phyloP scores from a whole-genome alignment of 2,797 vertebrate genomes.

The Amphiprion clarkii region DNA sequence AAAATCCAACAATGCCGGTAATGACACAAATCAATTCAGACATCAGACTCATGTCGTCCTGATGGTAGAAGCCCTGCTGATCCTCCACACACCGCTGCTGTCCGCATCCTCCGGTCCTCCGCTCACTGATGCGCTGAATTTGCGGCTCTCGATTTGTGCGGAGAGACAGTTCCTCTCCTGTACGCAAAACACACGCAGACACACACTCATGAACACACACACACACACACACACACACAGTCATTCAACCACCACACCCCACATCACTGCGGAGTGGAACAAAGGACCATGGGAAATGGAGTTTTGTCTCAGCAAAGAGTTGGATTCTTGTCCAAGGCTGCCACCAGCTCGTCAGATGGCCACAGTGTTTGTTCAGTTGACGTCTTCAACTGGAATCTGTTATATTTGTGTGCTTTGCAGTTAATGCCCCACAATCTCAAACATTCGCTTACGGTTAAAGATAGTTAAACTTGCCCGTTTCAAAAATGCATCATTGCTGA shows the following conservation, averaged over 20 bases:
- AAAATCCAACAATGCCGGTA: slow-evolving; percentile 32
- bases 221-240: slow-evolving; percentile 55
- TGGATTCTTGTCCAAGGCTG: slow-evolving; percentile 33
- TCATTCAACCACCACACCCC: slow-evolving; percentile 80
- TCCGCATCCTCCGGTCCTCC: slow-evolving; percentile 57
- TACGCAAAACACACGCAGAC: slow-evolving; percentile 13
- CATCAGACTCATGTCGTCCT: slow-evolving; percentile 35
- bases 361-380: not conserved
- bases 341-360: slow-evolving; percentile 28
- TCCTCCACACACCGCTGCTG: slow-evolving; percentile 31
- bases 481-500: too few species aligned
- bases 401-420: not conserved
- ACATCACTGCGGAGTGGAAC: slow-evolving; percentile 80
- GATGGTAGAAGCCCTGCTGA: slow-evolving; percentile 17
- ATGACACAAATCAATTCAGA: slow-evolving; percentile 20
- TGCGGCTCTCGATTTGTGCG: slow-evolving; percentile 50
- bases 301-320: slow-evolving; percentile 34
- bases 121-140: slow-evolving; percentile 64
- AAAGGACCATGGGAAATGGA: slow-evolving; percentile 76
- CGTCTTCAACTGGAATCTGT: not conserved
- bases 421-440: not conserved
- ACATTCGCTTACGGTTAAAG: too few species aligned
- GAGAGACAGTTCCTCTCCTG: slow-evolving; percentile 43
- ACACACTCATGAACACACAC: slow-evolving; percentile 46
- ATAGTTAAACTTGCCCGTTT: too few species aligned